Evolutionary conservation across 1,140 invertebrate genomes (phyloP), one percentile per base, ranked within the genome.

Genomic region (Macrocentrus cingulum): DNA sequence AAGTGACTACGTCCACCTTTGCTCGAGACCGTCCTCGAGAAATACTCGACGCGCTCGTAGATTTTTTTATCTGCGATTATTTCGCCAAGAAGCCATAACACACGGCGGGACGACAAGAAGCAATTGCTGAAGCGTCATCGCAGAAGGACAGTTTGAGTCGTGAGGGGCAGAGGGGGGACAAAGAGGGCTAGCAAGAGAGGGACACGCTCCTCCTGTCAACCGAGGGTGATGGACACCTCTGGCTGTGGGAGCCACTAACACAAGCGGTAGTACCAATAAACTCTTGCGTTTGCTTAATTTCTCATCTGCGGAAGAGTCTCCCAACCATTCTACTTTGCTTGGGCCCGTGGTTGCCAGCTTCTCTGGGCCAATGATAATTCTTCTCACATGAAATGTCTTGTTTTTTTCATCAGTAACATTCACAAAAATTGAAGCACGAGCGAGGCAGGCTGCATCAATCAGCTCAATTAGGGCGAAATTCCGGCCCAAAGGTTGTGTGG

Each of bases 161-260:
- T 11, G 52, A 22, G 55, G 58, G 50, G 23, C 20, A 34, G 55
- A 39, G 36, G 36, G 52, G 36, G 34, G 49, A 55, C 8, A 16
- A 37, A 41, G 36, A 39, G 49, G 45, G 34, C 32, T 56, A 29
- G 36, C 20, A 6, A 57, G 34, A 42, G 57, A 50, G 64, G 59
- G 60, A 62, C 72, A 70, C 71, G 74, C 72, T 77, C 73, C 74
- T 77, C 72, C 71, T 79, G 76, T 79, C 76, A 76, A 74, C 68
- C 63, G 70, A 75, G 71, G 74, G 72, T 79, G 76, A 79, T 79
- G 74, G 67, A 79, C 73, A 79, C 69, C 75, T 76, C 71, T 69
- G 58, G 59, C 70, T 76, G 76, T 79, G 75, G 75, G 76, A 79
- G 72, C 69, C 59, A 69, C 60, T 59, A 62, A 69, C 62, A 54